Conservation (phyloP, 1,140 invertebrate species). For the Drosophila chauvacae region DNA sequence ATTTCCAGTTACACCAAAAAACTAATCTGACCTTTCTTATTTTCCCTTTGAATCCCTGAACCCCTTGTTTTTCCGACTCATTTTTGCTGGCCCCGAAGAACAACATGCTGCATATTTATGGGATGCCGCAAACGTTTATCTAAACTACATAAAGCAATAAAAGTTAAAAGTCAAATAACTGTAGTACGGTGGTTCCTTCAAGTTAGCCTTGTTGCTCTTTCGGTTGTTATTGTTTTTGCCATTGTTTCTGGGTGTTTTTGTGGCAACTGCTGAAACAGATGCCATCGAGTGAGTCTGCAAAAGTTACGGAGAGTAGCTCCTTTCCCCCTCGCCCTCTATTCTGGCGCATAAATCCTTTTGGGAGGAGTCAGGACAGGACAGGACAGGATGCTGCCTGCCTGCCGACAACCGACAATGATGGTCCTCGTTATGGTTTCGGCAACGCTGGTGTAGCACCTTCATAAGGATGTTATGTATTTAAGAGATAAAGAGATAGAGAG, state of each 20-base stretch:
- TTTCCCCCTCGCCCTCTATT: not conserved
- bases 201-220: constrained; percentile 51
- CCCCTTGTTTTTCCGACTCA: constrained; percentile 13
- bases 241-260: constrained; percentile 44
- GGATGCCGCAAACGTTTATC: constrained; percentile 82
- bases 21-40: not conserved
- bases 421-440: constrained; percentile 38
- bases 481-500: not conserved
- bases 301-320: not conserved
- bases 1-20: too few species aligned
- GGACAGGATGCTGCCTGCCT: constrained; percentile 6
- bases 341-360: constrained; percentile 37
- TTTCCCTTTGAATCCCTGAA: constrained; percentile 3
- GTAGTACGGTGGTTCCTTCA: constrained; percentile 52
- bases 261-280: constrained; percentile 46
- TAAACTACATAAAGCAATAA: constrained; percentile 83
- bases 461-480: not conserved
- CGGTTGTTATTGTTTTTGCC: constrained; percentile 47
- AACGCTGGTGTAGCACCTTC: constrained; percentile 13
- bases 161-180: constrained; percentile 83
- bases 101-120: constrained; percentile 73
- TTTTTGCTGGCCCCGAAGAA: constrained; percentile 23
- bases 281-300: constrained; percentile 26
- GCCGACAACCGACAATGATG: constrained; percentile 51
- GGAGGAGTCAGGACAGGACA: constrained; percentile 27